Evolutionary conservation across 1,140 invertebrate genomes (phyloP), one percentile per base, ranked within the genome.

Genomic region (Solen grandis): DNA sequence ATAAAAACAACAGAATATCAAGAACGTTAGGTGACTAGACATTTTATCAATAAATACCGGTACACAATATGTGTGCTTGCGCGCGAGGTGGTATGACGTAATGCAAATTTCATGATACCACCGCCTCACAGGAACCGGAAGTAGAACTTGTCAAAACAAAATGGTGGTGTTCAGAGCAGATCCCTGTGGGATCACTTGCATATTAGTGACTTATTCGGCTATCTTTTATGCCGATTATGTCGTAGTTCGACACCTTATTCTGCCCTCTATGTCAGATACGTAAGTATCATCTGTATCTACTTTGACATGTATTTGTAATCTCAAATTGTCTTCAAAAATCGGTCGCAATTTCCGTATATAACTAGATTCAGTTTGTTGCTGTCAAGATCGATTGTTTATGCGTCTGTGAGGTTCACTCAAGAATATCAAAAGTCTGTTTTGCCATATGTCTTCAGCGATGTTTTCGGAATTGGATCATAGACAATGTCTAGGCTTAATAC

Each of bases 221-320:
- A 94, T 98, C 50, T 94, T 97, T 85, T 98, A 98, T 92, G 97
- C 97, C 4, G 97, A 98, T 92, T 98, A 98, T 94, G 97, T 97
- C 55, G 95, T 98, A 14, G 94, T 97, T 68, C 93, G 95, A 91
- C 97, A 97, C 96, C 95, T 98, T 82, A 94, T 98, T 81, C 91
- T 97, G 35, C 95, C 96, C 55, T 95, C 95, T 8, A 96, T 97
- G 94, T 94, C 95, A 82, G 94, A 95, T 63, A 96, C 95, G 96
- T 97, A 93, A 91, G 88, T 88, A 29, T 46, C 14, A 25, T 29
- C 59, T 63, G 3, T 73, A 19, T 13, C 41, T 57, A 54, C 4
- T 50, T 16, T 16, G 4, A 50, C 2, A 25, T 19, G 27, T 22
- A 29, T 19, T 2, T 22, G 2, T 25, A 69, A 33, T 29, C 19